phyloP scores from a whole-genome alignment of 2,113 vertebrate genomes.

The Antechinus stuartii region DNA sequence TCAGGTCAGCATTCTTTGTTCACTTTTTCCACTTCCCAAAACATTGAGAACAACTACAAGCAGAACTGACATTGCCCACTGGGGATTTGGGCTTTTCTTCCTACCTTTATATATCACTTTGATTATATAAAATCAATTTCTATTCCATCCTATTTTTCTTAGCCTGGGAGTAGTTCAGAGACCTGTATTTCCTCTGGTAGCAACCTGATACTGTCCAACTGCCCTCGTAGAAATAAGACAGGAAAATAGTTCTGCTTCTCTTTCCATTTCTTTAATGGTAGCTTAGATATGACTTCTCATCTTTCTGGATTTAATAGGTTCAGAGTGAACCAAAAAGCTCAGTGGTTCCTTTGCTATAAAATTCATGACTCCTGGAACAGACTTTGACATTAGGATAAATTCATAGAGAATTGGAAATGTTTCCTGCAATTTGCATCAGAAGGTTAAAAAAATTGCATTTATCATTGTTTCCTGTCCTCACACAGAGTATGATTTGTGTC shows the following conservation, averaged over 20 bases:
- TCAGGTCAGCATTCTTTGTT: conserved; percentile 75
- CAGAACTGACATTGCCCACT: conserved; percentile 45
- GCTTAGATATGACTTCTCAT: not conserved
- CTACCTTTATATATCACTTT: conserved; percentile 30
- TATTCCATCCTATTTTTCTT: conserved; percentile 38
- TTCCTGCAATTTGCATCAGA: conserved; percentile 27
- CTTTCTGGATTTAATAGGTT: not conserved
- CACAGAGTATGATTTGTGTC: not conserved
- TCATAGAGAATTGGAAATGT: not conserved
- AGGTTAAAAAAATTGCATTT: conserved; percentile 1
- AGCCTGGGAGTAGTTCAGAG: conserved; percentile 49
- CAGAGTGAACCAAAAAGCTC: conserved; percentile 35
- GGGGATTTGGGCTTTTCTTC: conserved; percentile 14
- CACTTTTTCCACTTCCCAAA: conserved; percentile 60
- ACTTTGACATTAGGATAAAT: not conserved
- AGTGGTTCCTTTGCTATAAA: conserved; percentile 26
- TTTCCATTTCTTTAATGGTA: not conserved
- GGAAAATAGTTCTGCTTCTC: not conserved
- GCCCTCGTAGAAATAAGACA: not conserved
- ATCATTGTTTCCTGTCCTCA: not conserved
- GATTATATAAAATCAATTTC: conserved; percentile 53
- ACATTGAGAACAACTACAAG: not conserved
- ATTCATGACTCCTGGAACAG: conserved; percentile 9
- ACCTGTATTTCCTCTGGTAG: conserved; percentile 69
- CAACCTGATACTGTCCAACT: conserved; percentile 45